A percentile compares a stretch with the other conserved stretches of the same genome.
phyloP scores from a whole-genome alignment of 2,797 vertebrate species.

The Artibeus lituratus region DNA sequence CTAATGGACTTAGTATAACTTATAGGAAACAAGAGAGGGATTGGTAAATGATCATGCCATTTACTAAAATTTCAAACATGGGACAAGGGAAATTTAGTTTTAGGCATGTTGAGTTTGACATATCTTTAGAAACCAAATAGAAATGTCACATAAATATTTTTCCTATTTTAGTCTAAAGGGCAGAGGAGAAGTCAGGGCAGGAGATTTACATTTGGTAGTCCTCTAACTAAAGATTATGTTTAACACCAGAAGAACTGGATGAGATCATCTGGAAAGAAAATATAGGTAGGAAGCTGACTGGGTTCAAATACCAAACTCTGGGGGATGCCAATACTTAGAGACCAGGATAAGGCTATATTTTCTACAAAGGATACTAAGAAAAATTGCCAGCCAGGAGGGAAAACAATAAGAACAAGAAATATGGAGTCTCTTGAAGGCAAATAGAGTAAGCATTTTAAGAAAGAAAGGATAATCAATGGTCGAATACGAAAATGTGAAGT shows the following conservation, averaged over 20 bases:
- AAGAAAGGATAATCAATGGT: neutral
- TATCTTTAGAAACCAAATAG: neutral
- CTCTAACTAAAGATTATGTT: neutral
- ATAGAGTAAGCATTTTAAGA: neutral
- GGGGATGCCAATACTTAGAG: neutral
- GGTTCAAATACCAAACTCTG: neutral
- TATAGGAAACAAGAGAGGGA: neutral
- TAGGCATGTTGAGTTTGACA: neutral
- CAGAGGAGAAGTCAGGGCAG: neutral
- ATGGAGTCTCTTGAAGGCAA: neutral
- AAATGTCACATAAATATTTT: neutral
- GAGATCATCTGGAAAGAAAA: neutral
- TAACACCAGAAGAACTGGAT: neutral
- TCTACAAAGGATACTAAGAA: neutral
- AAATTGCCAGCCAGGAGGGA: neutral
- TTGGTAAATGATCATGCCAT: neutral
- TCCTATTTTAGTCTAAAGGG: neutral
- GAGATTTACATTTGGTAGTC: neutral
- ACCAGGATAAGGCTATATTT: neutral
- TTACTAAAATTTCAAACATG: neutral
- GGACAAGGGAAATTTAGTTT: neutral
- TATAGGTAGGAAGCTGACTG: neutral
- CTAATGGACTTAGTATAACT: neutral
- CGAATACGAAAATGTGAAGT: neutral
- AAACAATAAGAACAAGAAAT: neutral